phyloP scores from a whole-genome alignment of 2,888 invertebrate genomes.

The Drosophila barbarae region DNA sequence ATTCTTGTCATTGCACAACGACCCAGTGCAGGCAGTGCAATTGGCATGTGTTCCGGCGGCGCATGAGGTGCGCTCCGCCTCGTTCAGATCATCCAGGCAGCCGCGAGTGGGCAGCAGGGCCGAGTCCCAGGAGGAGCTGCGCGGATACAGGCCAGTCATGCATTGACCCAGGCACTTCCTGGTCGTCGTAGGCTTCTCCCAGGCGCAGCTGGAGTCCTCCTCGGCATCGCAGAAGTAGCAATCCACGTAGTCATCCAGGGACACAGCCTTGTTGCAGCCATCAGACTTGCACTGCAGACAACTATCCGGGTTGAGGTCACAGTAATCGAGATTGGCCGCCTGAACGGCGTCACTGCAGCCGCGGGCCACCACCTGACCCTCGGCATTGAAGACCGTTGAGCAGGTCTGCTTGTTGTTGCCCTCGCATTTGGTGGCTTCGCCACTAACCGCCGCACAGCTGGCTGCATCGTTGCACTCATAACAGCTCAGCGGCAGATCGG shows the following conservation, averaged over 20 bases:
- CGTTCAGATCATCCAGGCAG: conserved; percentile 74
- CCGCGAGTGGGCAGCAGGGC: conserved; percentile 70
- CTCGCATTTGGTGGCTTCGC: conserved; percentile 49
- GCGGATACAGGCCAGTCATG: conserved; percentile 73
- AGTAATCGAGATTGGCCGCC: conserved; percentile 52
- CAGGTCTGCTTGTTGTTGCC: conserved; percentile 73
- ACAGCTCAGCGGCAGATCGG: conserved; percentile 73
- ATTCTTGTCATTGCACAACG: conserved; percentile 61
- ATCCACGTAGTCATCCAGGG: conserved; percentile 56
- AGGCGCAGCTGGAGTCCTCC: conserved; percentile 50
- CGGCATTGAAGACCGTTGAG: conserved; percentile 66
- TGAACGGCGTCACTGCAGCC: conserved; percentile 73
- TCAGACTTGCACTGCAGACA: conserved; percentile 75
- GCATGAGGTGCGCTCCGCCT: conserved; percentile 63
- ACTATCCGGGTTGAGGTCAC: conserved; percentile 57
- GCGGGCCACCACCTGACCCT: conserved; percentile 60
- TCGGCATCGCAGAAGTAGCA: conserved; percentile 74
- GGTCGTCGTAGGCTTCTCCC: conserved; percentile 44
- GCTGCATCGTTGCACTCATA: conserved; percentile 53
- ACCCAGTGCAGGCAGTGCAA: conserved; percentile 63
- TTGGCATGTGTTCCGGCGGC: conserved; percentile 42
- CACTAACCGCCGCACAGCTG: conserved; percentile 50
- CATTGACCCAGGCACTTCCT: conserved; percentile 72
- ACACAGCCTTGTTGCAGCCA: conserved; percentile 68
- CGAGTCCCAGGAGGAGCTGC: conserved; percentile 60